These are phyloP conservation scores for human DNA, from an alignment of 2,113 vertebrate species.

Conservation along the genomic window GRCh38 chr1:92934501-92935000, in stretches of 20 bases:
- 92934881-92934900: slow-evolving; percentile 63
- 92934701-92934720: slow-evolving; percentile 65
- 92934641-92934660: slow-evolving; percentile 56
- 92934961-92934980: slow-evolving; percentile 56
- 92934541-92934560: background rate
- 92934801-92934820: slow-evolving; percentile 81
- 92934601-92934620: slow-evolving; percentile 34
- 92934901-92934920: slow-evolving; percentile 69
- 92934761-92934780: slow-evolving; percentile 83
- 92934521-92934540: slow-evolving; percentile 36
- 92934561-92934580: slow-evolving; percentile 32
- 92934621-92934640: slow-evolving; percentile 52
- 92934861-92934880: slow-evolving; percentile 65
- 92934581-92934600: background rate
- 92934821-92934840: slow-evolving; percentile 79
- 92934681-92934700: slow-evolving; percentile 64
- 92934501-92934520: slow-evolving; percentile 29
- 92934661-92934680: slow-evolving; percentile 63
- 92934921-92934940: slow-evolving; percentile 59
- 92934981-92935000: slow-evolving; percentile 29
- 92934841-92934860: slow-evolving; percentile 77
- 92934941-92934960: slow-evolving; percentile 31
- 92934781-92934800: slow-evolving; percentile 78
- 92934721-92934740: slow-evolving; percentile 76
- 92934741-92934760: slow-evolving; percentile 73